These are phyloP conservation scores for Caerostris darwini DNA, from an alignment of 1,140 invertebrate genomes.

Conservation along the genomic window DNA sequence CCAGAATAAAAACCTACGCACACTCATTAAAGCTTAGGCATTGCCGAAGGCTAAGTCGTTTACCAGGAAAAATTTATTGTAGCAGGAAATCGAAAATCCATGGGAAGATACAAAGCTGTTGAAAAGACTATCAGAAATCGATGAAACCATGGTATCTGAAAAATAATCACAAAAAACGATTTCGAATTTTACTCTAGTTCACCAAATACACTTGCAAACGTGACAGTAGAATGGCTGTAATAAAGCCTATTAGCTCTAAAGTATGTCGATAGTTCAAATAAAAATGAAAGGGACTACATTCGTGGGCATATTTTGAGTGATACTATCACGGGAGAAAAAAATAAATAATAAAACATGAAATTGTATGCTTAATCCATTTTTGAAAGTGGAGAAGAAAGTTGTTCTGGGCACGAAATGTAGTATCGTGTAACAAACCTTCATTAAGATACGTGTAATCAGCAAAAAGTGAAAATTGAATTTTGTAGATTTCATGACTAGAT, in stretches of 20 bases:
- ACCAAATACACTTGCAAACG: background rate
- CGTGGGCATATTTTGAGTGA: background rate
- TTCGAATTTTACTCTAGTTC: background rate
- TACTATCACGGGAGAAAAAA: constrained; percentile 15
- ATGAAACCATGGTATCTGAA: constrained; percentile 35
- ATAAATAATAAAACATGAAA: background rate
- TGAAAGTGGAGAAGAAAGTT: background rate
- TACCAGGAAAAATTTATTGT: background rate
- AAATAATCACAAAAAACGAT: constrained; percentile 8
- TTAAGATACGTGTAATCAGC: background rate
- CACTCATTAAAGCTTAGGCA: background rate
- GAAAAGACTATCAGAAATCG: background rate
- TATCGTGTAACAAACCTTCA: background rate
- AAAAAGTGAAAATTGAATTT: constrained; percentile 37
- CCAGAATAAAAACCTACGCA: constrained; percentile 22
- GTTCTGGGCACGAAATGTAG: background rate
- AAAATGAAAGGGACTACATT: background rate
- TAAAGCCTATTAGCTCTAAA: constrained; percentile 24
- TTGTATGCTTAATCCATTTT: background rate
- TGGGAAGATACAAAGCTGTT: constrained; percentile 15
- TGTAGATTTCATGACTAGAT: constrained; percentile 24
- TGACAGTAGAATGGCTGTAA: background rate
- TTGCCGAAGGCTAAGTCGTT: background rate
- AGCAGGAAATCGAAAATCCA: background rate
- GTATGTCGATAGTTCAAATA: constrained; percentile 12